phyloP scores from a whole-genome alignment of 2,113 vertebrate species.

The Hippocampus guttulatus region DNA sequence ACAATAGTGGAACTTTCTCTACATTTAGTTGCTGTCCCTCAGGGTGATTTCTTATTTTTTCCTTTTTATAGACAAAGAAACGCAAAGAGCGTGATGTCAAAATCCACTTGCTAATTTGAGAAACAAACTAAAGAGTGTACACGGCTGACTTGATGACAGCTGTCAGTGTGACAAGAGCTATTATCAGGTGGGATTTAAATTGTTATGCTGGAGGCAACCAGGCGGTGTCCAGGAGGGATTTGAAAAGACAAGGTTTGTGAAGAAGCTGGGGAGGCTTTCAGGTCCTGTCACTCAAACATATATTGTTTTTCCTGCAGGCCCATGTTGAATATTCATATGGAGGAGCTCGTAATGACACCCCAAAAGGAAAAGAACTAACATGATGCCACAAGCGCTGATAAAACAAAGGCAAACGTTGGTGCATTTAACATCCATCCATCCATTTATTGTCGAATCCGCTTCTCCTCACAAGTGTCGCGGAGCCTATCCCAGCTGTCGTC shows the following conservation, averaged over 20 bases:
- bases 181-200: constrained; percentile 72
- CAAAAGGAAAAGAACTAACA: constrained; percentile 22
- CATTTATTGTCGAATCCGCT: too few species aligned
- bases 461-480: too few species aligned
- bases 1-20: constrained; percentile 24
- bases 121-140: constrained; percentile 60
- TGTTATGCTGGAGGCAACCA: constrained; percentile 66
- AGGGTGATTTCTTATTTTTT: constrained; percentile 16
- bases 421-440: not conserved
- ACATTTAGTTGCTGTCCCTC: constrained; percentile 34
- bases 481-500: too few species aligned
- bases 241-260: constrained; percentile 42
- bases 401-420: constrained; percentile 6
- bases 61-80: constrained; percentile 29
- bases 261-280: constrained; percentile 28
- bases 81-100: constrained; percentile 51
- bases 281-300: constrained; percentile 61
- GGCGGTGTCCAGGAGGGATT: constrained; percentile 68
- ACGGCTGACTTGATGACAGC: constrained; percentile 61
- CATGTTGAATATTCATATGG: constrained; percentile 44
- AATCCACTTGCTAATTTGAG: constrained; percentile 57
- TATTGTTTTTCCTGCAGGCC: constrained; percentile 35
- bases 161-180: constrained; percentile 62
- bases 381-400: constrained; percentile 14
- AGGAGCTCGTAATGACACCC: not conserved